A percentile compares a stretch with the other conserved stretches of the same genome.
These are phyloP conservation scores for Cynopterus brachyotis DNA, from an alignment of 2,113 vertebrate genomes.

Conservation along the genomic window DNA sequence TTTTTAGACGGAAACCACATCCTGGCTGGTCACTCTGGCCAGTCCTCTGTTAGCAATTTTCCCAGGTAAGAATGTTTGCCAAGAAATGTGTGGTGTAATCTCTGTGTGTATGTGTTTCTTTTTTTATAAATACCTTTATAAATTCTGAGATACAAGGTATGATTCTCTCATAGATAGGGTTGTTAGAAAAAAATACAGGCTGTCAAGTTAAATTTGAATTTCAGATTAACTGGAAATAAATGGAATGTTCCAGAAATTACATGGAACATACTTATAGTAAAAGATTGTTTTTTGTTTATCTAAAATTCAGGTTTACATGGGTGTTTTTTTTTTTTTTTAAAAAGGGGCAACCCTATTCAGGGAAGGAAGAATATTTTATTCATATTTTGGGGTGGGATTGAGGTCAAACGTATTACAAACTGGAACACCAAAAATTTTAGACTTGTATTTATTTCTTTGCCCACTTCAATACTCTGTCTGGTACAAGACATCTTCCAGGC, in stretches of 20 bases:
- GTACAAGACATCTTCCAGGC: not conserved
- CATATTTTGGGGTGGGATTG: not conserved
- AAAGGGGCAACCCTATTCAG: not conserved
- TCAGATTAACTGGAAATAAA: not conserved
- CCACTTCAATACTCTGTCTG: not conserved
- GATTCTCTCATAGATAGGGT: not conserved
- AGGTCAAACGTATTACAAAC: not conserved
- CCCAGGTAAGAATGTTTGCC: not conserved
- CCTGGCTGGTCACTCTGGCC: not conserved
- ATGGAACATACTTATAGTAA: not conserved
- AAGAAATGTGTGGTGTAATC: not conserved
- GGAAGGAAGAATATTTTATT: constrained; percentile 16
- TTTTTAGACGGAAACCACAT: not conserved
- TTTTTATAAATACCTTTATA: not conserved
- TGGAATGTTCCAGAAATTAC: not conserved
- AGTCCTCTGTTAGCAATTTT: not conserved
- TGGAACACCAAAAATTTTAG: not conserved
- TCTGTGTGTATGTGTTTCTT: not conserved
- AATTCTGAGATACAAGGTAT: not conserved
- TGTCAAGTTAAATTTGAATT: constrained; percentile 17
- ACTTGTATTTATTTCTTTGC: constrained; percentile 5
- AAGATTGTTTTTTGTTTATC: not conserved
- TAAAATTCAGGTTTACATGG: not conserved
- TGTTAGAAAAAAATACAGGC: not conserved
- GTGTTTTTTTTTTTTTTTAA: constrained; percentile 21